Percentiles rank a stretch among this genome's conserved stretches.
Conservation (phyloP, 2,888 invertebrate genomes). For the Chrysotoxum bicinctum region DNA sequence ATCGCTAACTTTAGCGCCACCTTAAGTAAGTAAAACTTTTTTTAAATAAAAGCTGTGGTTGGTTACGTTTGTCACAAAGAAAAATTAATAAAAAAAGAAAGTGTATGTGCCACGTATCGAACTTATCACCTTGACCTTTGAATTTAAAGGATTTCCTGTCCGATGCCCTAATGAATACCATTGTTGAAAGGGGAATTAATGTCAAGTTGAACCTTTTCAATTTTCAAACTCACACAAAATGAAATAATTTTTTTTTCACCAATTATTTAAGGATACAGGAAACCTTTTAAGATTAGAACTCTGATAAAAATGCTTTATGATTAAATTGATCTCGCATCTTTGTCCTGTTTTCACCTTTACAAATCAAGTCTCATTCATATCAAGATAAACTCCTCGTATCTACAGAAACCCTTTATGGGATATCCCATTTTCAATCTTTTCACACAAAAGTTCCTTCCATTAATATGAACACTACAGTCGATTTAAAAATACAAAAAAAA, state of each 20-base stretch:
- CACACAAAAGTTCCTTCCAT: not conserved
- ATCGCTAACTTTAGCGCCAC: too few species aligned
- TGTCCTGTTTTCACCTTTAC: constrained; percentile 19
- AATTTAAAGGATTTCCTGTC: not conserved
- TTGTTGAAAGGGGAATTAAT: not conserved
- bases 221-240: not conserved
- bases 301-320: constrained; percentile 1
- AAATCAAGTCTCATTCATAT: constrained; percentile 4
- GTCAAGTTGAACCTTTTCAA: not conserved
- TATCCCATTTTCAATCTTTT: not conserved
- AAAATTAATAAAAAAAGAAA: too few species aligned
- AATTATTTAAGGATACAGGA: not conserved
- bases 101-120: too few species aligned
- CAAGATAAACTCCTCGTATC: not conserved
- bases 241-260: not conserved
- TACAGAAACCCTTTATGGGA: not conserved
- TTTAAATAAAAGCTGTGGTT: too few species aligned
- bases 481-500: not conserved
- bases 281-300: not conserved
- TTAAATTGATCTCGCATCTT: not conserved
- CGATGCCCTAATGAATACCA: not conserved
- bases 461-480: not conserved
- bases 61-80: too few species aligned
- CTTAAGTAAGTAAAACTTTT: too few species aligned
- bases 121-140: not conserved